Evolutionary conservation across 1,140 invertebrate species (phyloP).

Genomic region (Vanessa tameamea): DNA sequence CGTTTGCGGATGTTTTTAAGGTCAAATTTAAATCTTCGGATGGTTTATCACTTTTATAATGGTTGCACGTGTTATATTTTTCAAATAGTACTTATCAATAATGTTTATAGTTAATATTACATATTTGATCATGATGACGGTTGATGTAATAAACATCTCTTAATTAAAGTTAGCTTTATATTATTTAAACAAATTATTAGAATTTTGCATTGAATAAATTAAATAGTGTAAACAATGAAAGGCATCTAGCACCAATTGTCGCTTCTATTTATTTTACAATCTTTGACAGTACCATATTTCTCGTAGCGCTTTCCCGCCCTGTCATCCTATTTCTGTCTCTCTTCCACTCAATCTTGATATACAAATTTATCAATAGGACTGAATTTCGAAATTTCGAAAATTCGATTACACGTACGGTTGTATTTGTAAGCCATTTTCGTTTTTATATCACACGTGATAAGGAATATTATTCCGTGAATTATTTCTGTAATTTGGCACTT

Average conservation of each 20-base stretch:
- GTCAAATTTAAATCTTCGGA: no score
- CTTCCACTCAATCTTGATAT: conserved; percentile 20
- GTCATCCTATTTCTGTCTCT: conserved; percentile 36
- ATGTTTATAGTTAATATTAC: no score
- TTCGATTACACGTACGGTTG: not conserved
- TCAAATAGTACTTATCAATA: not conserved
- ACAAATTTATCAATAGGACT: conserved; percentile 13
- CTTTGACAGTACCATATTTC: conserved; percentile 40
- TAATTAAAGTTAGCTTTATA: no score
- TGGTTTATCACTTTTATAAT: no score
- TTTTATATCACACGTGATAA: not conserved
- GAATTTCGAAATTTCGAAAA: conserved; percentile 22
- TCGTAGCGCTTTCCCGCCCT: conserved; percentile 44
- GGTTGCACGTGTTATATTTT: no score
- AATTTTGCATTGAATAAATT: no score
- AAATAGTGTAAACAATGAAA: not conserved
- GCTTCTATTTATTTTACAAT: conserved; percentile 16
- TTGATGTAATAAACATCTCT: no score
- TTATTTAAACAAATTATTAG: no score
- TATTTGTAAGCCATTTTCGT: conserved; percentile 4
- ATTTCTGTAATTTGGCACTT: conserved; percentile 5
- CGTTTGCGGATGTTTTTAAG: no score
- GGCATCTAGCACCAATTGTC: not conserved
- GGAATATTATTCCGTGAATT: not conserved
- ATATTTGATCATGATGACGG: no score